A percentile compares a stretch with the other conserved stretches of the same genome.
phyloP scores from a whole-genome alignment of 2,888 invertebrate species.

The Theretra japonica region DNA sequence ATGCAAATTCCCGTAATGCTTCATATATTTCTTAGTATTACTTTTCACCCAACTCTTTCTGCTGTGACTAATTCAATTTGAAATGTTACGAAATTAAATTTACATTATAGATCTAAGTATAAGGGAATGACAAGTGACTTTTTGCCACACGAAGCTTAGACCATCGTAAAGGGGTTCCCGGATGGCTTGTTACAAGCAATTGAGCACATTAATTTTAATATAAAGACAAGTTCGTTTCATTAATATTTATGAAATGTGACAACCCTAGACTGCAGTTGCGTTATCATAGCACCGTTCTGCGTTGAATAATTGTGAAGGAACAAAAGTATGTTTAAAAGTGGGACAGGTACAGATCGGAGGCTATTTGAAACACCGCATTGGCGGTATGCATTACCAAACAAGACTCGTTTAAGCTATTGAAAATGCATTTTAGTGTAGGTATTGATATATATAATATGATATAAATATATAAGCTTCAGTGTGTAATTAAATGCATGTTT shows the following conservation, averaged over 20 bases:
- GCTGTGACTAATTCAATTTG: neutral
- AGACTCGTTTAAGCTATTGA: neutral
- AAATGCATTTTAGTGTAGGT: too few relatives aligned
- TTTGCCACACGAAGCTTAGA: slow-evolving; percentile 35
- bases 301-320: slow-evolving; percentile 12
- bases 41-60: neutral
- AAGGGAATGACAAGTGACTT: slow-evolving; percentile 22
- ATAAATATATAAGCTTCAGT: too few relatives aligned
- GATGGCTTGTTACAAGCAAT: slow-evolving; percentile 61
- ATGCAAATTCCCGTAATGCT: neutral
- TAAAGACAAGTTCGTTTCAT: slow-evolving; percentile 65
- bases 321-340: neutral
- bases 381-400: neutral
- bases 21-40: neutral
- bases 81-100: neutral
- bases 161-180: slow-evolving; percentile 52
- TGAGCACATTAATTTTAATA: slow-evolving; percentile 78
- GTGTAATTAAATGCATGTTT: too few relatives aligned
- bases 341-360: neutral
- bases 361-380: neutral
- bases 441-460: too few relatives aligned
- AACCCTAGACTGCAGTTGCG: slow-evolving; percentile 39
- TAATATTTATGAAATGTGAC: slow-evolving; percentile 70
- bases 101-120: neutral
- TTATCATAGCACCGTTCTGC: slow-evolving; percentile 14